Evolutionary conservation across 1,140 invertebrate genomes (phyloP), one percentile per base, ranked within the genome.

Genomic region (Aphaenogaster ashmeadi): DNA sequence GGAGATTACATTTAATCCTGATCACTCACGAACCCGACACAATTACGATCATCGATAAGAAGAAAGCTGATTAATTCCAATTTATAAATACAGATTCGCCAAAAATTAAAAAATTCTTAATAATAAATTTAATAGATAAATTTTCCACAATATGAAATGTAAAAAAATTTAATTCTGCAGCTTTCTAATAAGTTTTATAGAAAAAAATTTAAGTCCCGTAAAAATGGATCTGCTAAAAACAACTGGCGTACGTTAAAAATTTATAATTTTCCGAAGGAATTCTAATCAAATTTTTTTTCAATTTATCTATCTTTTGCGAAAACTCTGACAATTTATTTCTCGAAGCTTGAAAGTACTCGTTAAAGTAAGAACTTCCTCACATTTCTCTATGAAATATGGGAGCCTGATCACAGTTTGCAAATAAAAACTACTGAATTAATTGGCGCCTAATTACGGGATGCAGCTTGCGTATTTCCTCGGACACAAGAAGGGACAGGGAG

Each of bases 371-470:
- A 74, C 8, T 2, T 44, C 38, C 5, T 58, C 27, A 38, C 44
- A 36, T 75, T 84, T 62, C 54, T 38, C n/a, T 50, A 36, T 44
- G 66, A 81, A 38, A 47, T 60, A 80, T 50, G 27, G 41, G 21
- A 86, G 18, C 52, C 60, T 58, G 60, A 58, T 81, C 36, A 27
- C 27, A 50, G 18, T 67, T 47, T 50, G 50, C 38, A 66, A 86
- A 79, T 27, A 58, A 62, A 47, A 64, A 18, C 18, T 58, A 27
- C 2, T 15, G 62, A 86, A 86, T 79, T 88, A 86, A 79, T 79
- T 88, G 74, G 60, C 64, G 9, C n/a, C 54, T 88, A 52, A 86
- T 84, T 88, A 78, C 62, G n/a, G 81, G 66, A 88, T 88, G 81
- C 66, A 54, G 64, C 87, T 85, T 64, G 72, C 81, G 81, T 81